Base-by-base conservation (phyloP, 2,888 invertebrate genomes). In the Hypsopygia costalis region DNA sequence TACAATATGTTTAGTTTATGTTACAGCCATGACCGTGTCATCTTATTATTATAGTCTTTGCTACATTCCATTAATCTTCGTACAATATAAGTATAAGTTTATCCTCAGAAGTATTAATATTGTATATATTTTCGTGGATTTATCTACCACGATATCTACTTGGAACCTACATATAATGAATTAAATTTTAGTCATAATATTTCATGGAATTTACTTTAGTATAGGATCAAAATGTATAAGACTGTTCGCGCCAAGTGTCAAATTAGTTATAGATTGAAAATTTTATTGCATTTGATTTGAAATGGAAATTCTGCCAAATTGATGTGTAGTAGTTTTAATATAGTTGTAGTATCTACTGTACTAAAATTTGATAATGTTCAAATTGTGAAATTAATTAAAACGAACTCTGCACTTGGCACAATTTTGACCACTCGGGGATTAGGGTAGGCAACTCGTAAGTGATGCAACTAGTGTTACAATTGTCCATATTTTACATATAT, bases 201-300 rank as follows among this genome's bases (percentile, higher is more conserved):
- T 16, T 16, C 16, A 16, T 16, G 2, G 16, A 16, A 16, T 16
- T 16, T 16, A 16, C 31, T 44, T 40, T 37, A 47, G 42, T 33
- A 11, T 47, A 44, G 43, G 39, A 35, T 42, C 44, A 43, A 42
- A 42, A 41, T 41, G 27, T 37, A 46, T 36, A 46, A 49, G 49
- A 49, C 49, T 49, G 49, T 49, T 33, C 10, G 38, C 38, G 40
- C 38, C 40, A 44, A 44, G 33, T 42, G 31, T 36, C 34, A 40
- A 37, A 34, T 30, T 39, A 22, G 38, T 28, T 20, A 34, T 30
- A 38, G 40, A 39, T 36, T 36, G 35, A n/a, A 28, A 41, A 34
- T 36, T 34, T 33, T 29, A n/a, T n/a, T 21, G 41, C 21, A 33
- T 25, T 16, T 2, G 16, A 16, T 16, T 16, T 25, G 10, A 11